A percentile compares a stretch with the other conserved stretches of the same genome.
phyloP scores from a whole-genome alignment of 2,888 invertebrate species.

The Troilus luridus region DNA sequence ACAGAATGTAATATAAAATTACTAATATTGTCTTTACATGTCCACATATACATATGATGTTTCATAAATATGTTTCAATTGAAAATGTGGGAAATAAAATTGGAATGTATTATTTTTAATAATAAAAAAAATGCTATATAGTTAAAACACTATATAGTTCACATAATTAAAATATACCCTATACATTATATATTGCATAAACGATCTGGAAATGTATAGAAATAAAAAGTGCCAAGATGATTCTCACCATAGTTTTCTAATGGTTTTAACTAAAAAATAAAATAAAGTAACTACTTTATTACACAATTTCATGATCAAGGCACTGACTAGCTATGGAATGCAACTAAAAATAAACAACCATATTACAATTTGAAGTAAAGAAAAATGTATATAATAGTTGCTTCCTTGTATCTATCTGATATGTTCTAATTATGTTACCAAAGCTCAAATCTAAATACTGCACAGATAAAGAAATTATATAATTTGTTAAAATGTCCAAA shows the following conservation, averaged over 20 bases:
- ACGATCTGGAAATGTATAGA: constrained; percentile 27
- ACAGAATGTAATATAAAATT: constrained; percentile 57
- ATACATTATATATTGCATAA: background rate
- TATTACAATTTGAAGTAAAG: constrained; percentile 1
- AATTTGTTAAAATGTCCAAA: constrained; percentile 45
- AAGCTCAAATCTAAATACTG: constrained; percentile 56
- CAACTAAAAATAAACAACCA: constrained; percentile 31
- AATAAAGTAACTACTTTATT: background rate
- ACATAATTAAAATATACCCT: constrained; percentile 19
- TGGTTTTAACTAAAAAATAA: background rate
- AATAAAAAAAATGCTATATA: constrained; percentile 40
- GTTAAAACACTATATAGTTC: constrained; percentile 57
- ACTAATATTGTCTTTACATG: constrained; percentile 54
- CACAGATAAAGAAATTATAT: constrained; percentile 1
- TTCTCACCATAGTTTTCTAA: constrained; percentile 50
- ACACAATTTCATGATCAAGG: constrained; percentile 49
- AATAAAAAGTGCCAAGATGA: constrained; percentile 50
- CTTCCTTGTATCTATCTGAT: constrained; percentile 49
- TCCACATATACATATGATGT: constrained; percentile 23
- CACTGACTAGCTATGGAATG: constrained; percentile 60
- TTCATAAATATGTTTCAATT: background rate
- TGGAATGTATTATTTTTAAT: constrained; percentile 53
- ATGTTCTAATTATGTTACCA: constrained; percentile 54
- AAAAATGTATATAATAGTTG: background rate
- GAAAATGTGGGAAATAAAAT: background rate